phyloP scores from a whole-genome alignment of 2,888 invertebrate genomes.

The Luperina testacea region DNA sequence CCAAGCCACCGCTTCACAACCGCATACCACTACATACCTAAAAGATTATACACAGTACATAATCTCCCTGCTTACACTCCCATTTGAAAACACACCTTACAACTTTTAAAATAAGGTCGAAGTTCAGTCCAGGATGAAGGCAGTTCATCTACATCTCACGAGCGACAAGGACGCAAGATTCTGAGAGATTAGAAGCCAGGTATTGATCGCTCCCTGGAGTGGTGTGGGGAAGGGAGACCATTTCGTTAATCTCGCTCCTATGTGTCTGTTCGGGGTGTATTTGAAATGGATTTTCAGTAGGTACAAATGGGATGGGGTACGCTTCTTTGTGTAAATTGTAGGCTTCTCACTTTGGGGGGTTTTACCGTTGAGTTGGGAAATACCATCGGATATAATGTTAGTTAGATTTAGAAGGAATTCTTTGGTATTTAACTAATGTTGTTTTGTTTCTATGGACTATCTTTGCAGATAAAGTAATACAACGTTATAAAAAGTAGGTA shows the following conservation, averaged over 20 bases:
- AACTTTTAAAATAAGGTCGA: conserved; percentile 56
- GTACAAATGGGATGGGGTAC: conserved; percentile 54
- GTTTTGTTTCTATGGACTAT: no score
- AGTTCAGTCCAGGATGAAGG: conserved; percentile 55
- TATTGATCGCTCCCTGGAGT: conserved; percentile 76
- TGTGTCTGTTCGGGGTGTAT: conserved; percentile 83
- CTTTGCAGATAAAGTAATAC: background rate
- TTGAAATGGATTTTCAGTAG: conserved; percentile 75
- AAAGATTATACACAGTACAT: conserved; percentile 54
- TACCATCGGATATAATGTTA: background rate
- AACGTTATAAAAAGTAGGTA: background rate
- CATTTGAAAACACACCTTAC: conserved; percentile 53
- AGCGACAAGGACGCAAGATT: conserved; percentile 86
- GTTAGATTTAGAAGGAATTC: background rate
- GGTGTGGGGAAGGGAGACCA: conserved; percentile 70
- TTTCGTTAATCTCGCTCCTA: conserved; percentile 83
- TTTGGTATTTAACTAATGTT: background rate
- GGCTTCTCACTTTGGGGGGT: conserved; percentile 48
- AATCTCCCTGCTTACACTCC: conserved; percentile 19
- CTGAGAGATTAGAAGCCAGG: conserved; percentile 84
- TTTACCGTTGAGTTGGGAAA: conserved; percentile 4
- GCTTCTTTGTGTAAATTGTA: conserved; percentile 48
- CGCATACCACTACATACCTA: conserved; percentile 46
- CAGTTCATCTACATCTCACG: conserved; percentile 78
- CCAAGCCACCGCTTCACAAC: conserved; percentile 19